Percentiles rank a stretch among this genome's conserved stretches.
These are phyloP conservation scores for Apostichopus californicus DNA, from an alignment of 35 echinoderm and acorn worm genomes.

Conservation along the genomic window DNA sequence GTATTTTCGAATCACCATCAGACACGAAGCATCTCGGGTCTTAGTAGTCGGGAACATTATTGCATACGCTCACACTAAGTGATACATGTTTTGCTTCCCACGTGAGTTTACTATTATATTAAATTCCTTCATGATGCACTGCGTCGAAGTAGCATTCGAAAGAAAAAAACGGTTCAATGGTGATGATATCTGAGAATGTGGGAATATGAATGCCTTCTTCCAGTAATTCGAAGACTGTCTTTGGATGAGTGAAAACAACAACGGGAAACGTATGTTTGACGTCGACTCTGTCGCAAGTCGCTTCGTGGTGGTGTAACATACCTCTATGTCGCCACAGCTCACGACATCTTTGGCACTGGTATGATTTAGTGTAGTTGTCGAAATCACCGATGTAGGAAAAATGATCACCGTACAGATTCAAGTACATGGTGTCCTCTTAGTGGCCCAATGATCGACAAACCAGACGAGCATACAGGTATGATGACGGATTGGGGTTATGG, in stretches of 20 bases:
- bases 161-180: conserved; percentile 42
- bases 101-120: not conserved
- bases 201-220: conserved; percentile 14
- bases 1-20: conserved; percentile 3
- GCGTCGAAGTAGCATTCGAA: conserved; percentile 19
- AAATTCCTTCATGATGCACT: not conserved
- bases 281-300: conserved; percentile 7
- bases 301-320: not conserved
- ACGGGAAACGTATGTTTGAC: conserved; percentile 44
- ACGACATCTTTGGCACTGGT: not conserved
- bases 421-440: conserved; percentile 1
- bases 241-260: conserved; percentile 31
- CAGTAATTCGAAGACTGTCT: conserved; percentile 5
- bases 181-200: not conserved
- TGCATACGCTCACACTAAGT: conserved; percentile 39
- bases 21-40: conserved; percentile 20
- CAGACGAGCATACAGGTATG: not conserved
- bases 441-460: not conserved
- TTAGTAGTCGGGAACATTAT: conserved; percentile 26
- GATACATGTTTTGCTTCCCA: conserved; percentile 23
- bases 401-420: not conserved
- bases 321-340: not conserved
- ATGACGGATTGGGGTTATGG: no score
- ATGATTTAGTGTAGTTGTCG: not conserved
- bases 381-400: not conserved